phyloP scores from a whole-genome alignment of 1,140 invertebrate species.

The Melanaphis sacchari region DNA sequence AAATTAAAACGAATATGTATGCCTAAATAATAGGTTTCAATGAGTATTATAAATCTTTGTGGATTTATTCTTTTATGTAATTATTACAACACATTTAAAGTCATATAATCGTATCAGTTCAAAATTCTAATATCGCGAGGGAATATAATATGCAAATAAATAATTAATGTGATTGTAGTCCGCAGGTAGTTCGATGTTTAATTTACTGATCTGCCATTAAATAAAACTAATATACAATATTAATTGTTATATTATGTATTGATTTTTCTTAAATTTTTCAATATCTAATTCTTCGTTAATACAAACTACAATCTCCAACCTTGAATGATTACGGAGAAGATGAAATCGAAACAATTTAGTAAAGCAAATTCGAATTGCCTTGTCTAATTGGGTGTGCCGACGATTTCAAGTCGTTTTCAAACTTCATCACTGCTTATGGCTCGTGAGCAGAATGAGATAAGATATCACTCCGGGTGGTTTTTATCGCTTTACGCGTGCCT shows the following conservation, averaged over 20 bases:
- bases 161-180: not conserved
- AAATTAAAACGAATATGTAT: not conserved
- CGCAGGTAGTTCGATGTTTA: not conserved
- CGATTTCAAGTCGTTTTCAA: not conserved
- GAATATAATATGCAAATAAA: not conserved
- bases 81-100: not conserved
- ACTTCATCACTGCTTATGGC: not conserved
- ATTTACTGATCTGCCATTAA: not conserved
- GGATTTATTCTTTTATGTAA: not conserved
- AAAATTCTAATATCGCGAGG: not conserved
- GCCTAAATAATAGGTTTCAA: not conserved
- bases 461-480: not conserved
- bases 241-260: not conserved
- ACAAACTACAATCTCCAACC: not conserved
- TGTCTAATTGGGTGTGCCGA: not conserved
- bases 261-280: not conserved
- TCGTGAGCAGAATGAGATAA: not conserved
- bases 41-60: not conserved
- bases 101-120: not conserved
- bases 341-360: not conserved
- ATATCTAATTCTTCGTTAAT: no score
- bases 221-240: not conserved
- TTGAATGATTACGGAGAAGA: not conserved
- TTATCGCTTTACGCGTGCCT: not conserved
- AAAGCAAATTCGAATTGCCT: not conserved